These are phyloP conservation scores for Parapsyche elsis DNA, from an alignment of 1,140 invertebrate species.

Conservation along the genomic window DNA sequence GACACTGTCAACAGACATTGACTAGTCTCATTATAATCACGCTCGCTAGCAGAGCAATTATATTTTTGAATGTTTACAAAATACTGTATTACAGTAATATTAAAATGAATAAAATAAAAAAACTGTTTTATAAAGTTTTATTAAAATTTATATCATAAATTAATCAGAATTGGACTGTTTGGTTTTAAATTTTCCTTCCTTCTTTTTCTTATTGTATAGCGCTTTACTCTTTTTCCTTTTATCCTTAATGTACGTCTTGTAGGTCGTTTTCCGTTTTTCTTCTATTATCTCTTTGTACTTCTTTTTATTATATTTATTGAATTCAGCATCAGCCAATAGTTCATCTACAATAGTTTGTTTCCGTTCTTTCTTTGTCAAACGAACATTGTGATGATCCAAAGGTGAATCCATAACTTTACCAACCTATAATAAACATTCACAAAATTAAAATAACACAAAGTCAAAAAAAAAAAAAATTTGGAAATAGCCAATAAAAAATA, in stretches of 20 bases:
- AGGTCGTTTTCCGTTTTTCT: conserved; percentile 73
- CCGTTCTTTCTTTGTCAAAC: conserved; percentile 86
- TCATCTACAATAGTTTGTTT: conserved; percentile 94
- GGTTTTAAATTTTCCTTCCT: conserved; percentile 8
- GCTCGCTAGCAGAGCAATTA: too few species aligned
- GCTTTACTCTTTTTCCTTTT: conserved; percentile 65
- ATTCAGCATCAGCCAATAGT: conserved; percentile 87
- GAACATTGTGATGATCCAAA: conserved; percentile 77
- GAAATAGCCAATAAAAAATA: conserved; percentile 59
- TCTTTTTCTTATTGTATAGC: conserved; percentile 43
- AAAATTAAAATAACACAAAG: not conserved
- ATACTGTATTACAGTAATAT: too few species aligned
- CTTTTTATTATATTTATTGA: conserved; percentile 86
- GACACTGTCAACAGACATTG: too few species aligned
- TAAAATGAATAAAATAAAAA: too few species aligned
- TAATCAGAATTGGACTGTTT: not conserved
- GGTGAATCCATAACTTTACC: conserved; percentile 80
- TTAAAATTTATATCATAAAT: too few species aligned
- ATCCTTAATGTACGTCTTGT: conserved; percentile 66
- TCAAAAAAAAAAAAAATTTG: not conserved
- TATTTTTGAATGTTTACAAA: too few species aligned
- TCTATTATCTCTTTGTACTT: conserved; percentile 85
- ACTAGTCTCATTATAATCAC: too few species aligned
- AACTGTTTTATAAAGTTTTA: too few species aligned
- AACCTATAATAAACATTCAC: conserved; percentile 74